Evolutionary conservation across 2,888 invertebrate genomes (phyloP).

Genomic region (Caenorhabditis sp.): DNA sequence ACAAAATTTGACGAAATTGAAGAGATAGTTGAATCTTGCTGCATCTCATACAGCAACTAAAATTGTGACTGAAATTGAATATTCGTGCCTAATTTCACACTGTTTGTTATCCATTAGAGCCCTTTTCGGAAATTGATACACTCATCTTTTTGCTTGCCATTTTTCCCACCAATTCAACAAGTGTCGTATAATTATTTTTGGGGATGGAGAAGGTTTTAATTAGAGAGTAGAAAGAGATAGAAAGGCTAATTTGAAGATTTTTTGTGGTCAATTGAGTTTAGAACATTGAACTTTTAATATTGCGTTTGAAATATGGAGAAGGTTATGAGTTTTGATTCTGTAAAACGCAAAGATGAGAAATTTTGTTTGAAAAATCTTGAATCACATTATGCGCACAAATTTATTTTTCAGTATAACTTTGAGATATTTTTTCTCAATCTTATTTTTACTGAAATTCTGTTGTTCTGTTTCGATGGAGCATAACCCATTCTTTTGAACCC

Average conservation of each 20-base stretch:
- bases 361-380: no score
- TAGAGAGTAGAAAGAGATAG: neutral
- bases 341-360: neutral
- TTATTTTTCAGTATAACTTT: no score
- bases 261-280: neutral
- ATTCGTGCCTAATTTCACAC: conserved; percentile 20
- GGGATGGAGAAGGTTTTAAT: neutral
- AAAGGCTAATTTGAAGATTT: neutral
- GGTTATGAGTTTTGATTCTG: neutral
- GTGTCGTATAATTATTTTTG: neutral
- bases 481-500: no score
- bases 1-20: conserved; percentile 9
- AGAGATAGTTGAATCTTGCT: conserved; percentile 7
- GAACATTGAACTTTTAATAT: neutral
- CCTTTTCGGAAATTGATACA: neutral
- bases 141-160: neutral
- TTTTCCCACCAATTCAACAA: neutral
- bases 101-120: conserved; percentile 46
- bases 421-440: no score
- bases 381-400: no score
- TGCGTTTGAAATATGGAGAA: neutral
- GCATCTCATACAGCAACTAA: neutral
- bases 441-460: no score
- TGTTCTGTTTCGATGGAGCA: no score
- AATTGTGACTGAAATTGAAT: neutral